Evolutionary conservation across 2,888 invertebrate species (phyloP), one percentile per base, ranked within the genome.

Genomic region (Lobophora halterata): DNA sequence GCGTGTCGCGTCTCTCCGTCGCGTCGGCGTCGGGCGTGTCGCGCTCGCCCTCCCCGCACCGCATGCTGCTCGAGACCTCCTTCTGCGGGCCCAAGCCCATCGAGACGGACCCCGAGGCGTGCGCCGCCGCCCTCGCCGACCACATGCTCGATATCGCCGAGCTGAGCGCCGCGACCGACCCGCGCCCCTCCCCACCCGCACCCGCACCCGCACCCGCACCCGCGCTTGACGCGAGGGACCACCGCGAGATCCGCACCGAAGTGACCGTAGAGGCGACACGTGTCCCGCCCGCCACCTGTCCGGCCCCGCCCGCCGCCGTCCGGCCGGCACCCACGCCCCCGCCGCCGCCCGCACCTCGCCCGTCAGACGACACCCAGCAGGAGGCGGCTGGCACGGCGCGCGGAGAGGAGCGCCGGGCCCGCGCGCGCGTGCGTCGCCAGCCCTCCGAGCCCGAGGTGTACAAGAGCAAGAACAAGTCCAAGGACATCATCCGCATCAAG

Each of bases 31-130:
- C 90, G 6, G 88, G 81, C 24, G 66, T 83, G 10, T 92, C 92
- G 3, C 90, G 94, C 45, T 94, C 93, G 14, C 95, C 96, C 1
- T 96, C 96, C 6, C 96, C 96, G n/a, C 96, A 96, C 83, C 94
- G 93, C 74, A 95, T 95, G 92, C 88, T 96, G 35, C 88, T 96
- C 40, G 96, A 96, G 80, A 97, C 96, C 0, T 96, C 96, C 0
- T 97, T 97, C 73, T 96, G 96, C 75, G 96, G 96, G 1, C 93
- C 92, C 29, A 95, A 95, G 64, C 93, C 95, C 0, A 89, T 90
- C 33, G 79, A 91, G 43, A 83, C 73, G 11, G 88, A 87, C 69
- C 90, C 78, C 28, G 86, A 86, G 56, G 79, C 68, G 10, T 80
- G 82, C 43, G 77, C 79, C 1, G 89, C 86, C 28, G 89, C 76